Evolutionary conservation across 2,888 invertebrate species (phyloP).

Genomic region (Xestoiulus laeticollis): DNA sequence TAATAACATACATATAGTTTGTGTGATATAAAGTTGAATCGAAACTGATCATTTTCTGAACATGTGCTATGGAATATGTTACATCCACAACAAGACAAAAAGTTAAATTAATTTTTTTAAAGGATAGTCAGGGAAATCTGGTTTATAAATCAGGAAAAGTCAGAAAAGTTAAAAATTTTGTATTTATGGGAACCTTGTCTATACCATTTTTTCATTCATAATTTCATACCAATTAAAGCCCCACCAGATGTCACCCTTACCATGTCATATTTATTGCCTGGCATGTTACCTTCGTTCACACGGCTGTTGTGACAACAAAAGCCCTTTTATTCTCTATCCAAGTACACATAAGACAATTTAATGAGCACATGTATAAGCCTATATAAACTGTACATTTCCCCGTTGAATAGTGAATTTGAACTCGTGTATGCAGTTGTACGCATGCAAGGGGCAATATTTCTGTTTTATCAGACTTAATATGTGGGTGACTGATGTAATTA

Average conservation of each 20-base stretch:
- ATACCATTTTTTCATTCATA: neutral
- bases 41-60: no score
- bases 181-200: no score
- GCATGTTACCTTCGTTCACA: slow-evolving; percentile 1
- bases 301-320: neutral
- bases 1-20: no score
- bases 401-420: neutral
- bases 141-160: no score
- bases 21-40: no score
- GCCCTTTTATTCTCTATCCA: slow-evolving; percentile 1
- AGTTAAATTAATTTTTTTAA: no score
- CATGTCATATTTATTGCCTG: neutral
- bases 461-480: neutral
- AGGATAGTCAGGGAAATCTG: no score
- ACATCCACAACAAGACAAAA: no score
- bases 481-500: neutral
- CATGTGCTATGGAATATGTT: no score
- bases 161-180: no score
- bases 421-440: neutral
- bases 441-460: neutral
- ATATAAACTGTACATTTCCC: neutral
- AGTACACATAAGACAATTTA: slow-evolving; percentile 6
- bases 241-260: neutral
- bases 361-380: neutral
- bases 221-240: neutral